Conservation (phyloP, 2,113 vertebrate species). For the Notechis scutatus region DNA sequence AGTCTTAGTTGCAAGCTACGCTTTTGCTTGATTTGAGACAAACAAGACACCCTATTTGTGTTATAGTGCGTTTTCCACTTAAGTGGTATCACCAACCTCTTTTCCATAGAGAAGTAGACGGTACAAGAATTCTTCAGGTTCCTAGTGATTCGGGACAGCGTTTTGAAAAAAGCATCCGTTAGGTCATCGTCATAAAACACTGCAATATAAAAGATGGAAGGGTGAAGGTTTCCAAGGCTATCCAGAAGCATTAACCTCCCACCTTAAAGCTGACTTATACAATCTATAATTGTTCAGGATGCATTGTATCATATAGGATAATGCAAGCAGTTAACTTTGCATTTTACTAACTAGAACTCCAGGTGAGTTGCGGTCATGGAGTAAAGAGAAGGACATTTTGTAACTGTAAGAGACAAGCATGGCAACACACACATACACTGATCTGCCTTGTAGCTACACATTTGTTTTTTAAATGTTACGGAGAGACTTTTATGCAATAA, state of each 20-base stretch:
- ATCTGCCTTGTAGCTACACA: neutral
- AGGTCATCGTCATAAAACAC: slow-evolving; percentile 93
- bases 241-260: neutral
- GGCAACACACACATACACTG: neutral
- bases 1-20: neutral
- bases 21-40: neutral
- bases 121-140: slow-evolving; percentile 72
- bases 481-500: neutral
- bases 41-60: neutral
- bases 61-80: neutral
- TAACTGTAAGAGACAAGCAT: neutral
- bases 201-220: slow-evolving; percentile 49
- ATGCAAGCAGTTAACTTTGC: neutral
- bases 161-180: slow-evolving; percentile 86
- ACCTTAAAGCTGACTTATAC: neutral
- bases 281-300: neutral
- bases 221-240: neutral
- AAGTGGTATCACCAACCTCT: slow-evolving; percentile 70
- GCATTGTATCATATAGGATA: neutral
- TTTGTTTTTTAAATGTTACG: neutral
- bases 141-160: slow-evolving; percentile 73
- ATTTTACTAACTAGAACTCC: neutral
- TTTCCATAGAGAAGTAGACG: slow-evolving; percentile 83
- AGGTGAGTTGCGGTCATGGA: neutral
- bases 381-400: neutral